Percentiles rank a stretch among this genome's conserved stretches.
These are phyloP conservation scores for Panthera leo DNA, from an alignment of 2,113 vertebrate species.

Conservation along the genomic window DNA sequence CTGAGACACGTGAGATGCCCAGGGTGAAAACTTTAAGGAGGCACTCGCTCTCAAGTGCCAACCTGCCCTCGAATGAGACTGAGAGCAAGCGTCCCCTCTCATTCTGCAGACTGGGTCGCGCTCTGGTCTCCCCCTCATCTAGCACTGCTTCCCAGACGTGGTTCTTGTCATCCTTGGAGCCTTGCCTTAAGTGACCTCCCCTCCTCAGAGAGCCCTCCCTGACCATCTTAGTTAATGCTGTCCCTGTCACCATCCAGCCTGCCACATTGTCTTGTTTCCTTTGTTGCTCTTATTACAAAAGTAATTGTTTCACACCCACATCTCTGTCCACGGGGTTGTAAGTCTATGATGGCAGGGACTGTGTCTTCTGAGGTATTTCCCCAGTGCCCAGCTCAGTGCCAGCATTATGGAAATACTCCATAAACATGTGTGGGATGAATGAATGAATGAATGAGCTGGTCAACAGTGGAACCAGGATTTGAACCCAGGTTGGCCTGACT, in stretches of 20 bases:
- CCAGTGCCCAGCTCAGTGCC: neutral
- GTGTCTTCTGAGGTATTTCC: neutral
- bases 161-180: neutral
- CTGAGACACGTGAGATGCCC: neutral
- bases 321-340: neutral
- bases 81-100: too few relatives aligned
- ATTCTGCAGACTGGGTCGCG: accelerated
- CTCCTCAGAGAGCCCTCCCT: neutral
- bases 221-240: accelerated
- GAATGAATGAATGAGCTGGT: neutral
- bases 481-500: neutral
- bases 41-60: neutral
- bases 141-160: accelerated
- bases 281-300: neutral
- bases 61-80: neutral
- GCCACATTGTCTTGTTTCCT: neutral
- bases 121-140: accelerated
- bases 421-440: neutral
- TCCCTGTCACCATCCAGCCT: accelerated
- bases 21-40: neutral
- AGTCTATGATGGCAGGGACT: accelerated
- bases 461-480: neutral
- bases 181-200: too few relatives aligned
- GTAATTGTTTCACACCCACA: neutral
- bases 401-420: neutral